Evolutionary conservation across 1,140 invertebrate genomes (phyloP), one percentile per base, ranked within the genome.

Genomic region (Frieseomelitta varia): DNA sequence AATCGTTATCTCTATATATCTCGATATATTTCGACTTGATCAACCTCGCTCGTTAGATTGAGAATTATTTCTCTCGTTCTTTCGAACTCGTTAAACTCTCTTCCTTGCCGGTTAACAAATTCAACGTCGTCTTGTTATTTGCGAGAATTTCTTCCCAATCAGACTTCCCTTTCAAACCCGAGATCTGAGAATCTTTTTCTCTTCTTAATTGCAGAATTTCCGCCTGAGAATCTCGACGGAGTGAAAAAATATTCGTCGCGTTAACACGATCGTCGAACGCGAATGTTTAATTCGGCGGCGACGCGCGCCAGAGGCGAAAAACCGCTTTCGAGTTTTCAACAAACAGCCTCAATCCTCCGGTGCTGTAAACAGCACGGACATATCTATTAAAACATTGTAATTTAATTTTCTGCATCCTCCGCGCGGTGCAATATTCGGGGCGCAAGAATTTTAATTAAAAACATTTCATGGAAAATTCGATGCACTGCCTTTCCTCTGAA

Each of bases 401-500:
- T 74, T 63, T 53, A 63, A 63, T 63, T 53, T 55, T 8, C 39
- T 34, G 27, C 12, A 8, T 55, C 27, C 3, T 39, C 12, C 24
- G 6, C 19, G 11, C 19, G 27, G 19, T 15, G 30, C n/a, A 47
- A 30, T 73, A 63, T 53, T 53, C 27, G n/a, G 30, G 47, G n/a
- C 15, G 27, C 19, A 81, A 24, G 55, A 74, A 74, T 63, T 81
- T 74, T 81, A 51, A 81, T 81, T 74, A 61, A 74, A 81, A 74
- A 51, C 39, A 55, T 81, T 73, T 73, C 39, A 81, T 81, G 63
- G 63, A 53, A 34, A 79, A 51, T 65, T 79, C 76, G 63, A 67
- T 47, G 27, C 27, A 17, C 34, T 56, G 51, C 39, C 39, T 8
- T 8, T 6, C 39, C 39, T 47, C 39, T 47, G 39, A 47, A 47